A percentile compares a stretch with the other conserved stretches of the same genome.
These are phyloP conservation scores for Semnornis frantzii DNA, from an alignment of 2,113 vertebrate genomes.

Conservation along the genomic window DNA sequence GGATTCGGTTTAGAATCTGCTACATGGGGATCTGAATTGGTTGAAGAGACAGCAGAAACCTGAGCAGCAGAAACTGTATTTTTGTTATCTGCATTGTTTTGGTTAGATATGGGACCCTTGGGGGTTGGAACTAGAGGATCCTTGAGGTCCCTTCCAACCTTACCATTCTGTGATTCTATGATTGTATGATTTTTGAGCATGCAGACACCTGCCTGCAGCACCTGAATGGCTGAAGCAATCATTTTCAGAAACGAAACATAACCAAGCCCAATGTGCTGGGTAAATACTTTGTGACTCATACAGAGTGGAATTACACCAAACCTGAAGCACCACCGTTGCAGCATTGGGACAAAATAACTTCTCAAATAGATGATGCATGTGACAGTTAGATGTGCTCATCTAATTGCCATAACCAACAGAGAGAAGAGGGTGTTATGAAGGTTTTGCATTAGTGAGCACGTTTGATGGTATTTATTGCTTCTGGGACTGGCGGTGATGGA, in stretches of 20 bases:
- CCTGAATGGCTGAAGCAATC: neutral
- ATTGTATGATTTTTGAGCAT: neutral
- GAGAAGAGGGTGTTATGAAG: neutral
- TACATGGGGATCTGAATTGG: neutral
- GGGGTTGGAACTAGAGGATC: no score
- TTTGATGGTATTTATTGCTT: conserved; percentile 17
- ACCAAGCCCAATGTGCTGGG: neutral
- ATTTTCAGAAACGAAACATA: conserved; percentile 42
- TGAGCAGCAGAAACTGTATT: no score
- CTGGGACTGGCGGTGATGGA: neutral
- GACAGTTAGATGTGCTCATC: conserved; percentile 39
- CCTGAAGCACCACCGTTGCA: neutral
- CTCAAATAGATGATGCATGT: neutral
- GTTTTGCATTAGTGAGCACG: neutral
- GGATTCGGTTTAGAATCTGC: no score
- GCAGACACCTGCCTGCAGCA: neutral
- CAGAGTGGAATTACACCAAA: neutral
- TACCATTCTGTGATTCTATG: no score
- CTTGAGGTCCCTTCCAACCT: no score
- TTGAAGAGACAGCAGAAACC: no score
- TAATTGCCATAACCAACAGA: neutral
- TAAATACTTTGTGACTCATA: conserved; percentile 21
- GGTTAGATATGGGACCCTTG: no score
- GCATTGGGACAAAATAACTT: neutral
- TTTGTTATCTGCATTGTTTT: no score